Percentiles rank a stretch among this genome's conserved stretches.
These are phyloP conservation scores for Mustela nigripes DNA, from an alignment of 2,113 vertebrate genomes.

Conservation along the genomic window DNA sequence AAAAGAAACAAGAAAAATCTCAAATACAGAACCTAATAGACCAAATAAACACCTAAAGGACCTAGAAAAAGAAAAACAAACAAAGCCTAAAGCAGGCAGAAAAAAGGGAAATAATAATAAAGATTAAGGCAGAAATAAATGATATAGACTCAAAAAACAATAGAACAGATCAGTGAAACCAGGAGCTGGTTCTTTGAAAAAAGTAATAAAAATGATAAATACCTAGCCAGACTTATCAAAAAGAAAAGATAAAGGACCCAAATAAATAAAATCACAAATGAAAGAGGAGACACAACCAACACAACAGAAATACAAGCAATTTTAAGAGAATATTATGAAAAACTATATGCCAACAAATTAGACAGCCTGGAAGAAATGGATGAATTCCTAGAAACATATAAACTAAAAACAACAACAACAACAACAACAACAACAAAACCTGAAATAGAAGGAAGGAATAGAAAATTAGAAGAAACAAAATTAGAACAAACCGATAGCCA, in stretches of 20 bases:
- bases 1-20: background rate
- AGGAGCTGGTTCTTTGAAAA: background rate
- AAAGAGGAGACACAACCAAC: background rate
- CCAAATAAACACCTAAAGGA: background rate
- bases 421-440: background rate
- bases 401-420: background rate
- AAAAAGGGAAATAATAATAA: background rate
- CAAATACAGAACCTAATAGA: background rate
- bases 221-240: background rate
- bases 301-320: background rate
- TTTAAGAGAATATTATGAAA: background rate
- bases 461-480: background rate
- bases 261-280: background rate
- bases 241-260: background rate
- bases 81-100: background rate
- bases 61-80: background rate
- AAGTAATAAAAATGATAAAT: background rate
- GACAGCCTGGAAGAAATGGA: background rate
- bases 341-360: background rate
- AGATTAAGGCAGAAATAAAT: background rate
- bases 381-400: background rate
- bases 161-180: background rate
- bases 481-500: background rate
- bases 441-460: background rate
- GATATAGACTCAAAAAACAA: background rate